Percentiles rank a stretch among this genome's conserved stretches.
These are phyloP conservation scores for Synanthedon andrenaeformis DNA, from an alignment of 2,888 invertebrate genomes.

Conservation along the genomic window DNA sequence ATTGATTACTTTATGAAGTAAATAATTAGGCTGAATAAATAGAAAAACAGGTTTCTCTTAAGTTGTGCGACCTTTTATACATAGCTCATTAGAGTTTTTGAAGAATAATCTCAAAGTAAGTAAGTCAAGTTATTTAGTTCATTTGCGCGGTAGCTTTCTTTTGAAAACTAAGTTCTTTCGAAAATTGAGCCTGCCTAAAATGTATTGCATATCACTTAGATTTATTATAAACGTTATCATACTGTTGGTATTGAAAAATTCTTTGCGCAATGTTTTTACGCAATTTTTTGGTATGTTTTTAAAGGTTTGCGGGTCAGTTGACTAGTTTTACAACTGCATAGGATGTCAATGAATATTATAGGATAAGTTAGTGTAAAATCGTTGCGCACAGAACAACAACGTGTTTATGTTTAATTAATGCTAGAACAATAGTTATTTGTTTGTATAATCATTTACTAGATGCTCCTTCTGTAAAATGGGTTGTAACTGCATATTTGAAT, in stretches of 20 bases:
- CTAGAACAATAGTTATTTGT: constrained; percentile 15
- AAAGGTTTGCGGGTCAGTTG: not conserved
- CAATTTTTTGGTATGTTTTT: not conserved
- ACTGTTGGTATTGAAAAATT: constrained; percentile 9
- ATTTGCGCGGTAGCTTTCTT: constrained; percentile 14
- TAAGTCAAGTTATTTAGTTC: no score
- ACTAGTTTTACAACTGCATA: not conserved
- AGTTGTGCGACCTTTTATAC: no score
- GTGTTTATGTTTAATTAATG: constrained; percentile 16
- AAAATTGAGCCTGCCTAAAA: constrained; percentile 56
- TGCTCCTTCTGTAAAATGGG: not conserved
- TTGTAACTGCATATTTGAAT: not conserved
- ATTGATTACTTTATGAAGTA: no score
- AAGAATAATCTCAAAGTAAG: no score
- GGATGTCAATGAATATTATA: not conserved
- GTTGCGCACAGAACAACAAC: not conserved
- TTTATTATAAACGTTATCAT: constrained; percentile 21
- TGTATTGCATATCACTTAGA: constrained; percentile 60
- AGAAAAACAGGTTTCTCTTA: no score
- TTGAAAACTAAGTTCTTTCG: not conserved
- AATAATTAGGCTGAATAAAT: no score
- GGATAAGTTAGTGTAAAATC: not conserved
- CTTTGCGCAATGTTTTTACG: not conserved
- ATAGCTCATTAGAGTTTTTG: no score
- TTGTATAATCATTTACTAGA: not conserved